These are phyloP conservation scores for Pristis pectinata DNA, from an alignment of 2,797 vertebrate species.

Conservation along the genomic window DNA sequence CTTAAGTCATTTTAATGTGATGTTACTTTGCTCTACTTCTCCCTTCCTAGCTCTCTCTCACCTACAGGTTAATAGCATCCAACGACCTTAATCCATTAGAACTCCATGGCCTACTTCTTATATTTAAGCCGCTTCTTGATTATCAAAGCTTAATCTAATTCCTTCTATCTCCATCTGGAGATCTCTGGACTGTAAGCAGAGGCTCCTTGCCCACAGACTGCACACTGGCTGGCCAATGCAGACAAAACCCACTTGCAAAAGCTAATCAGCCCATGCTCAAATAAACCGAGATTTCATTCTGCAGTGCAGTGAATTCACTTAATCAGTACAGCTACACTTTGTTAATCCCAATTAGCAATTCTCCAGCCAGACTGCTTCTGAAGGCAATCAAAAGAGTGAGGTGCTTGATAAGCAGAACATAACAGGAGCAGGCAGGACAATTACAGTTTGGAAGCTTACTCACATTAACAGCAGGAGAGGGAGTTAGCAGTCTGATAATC, in stretches of 20 bases:
- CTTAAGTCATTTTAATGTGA: not conserved
- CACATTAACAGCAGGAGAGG: not conserved
- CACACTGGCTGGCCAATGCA: not conserved
- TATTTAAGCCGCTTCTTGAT: conserved; percentile 37
- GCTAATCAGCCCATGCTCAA: not conserved
- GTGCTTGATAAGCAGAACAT: not conserved
- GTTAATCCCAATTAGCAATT: conserved; percentile 32
- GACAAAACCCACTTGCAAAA: conserved; percentile 28
- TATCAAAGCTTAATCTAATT: conserved; percentile 37
- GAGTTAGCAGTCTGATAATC: not conserved
- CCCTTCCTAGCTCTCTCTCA: conserved; percentile 10
- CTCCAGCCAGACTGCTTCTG: not conserved
- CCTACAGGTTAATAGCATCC: conserved; percentile 30
- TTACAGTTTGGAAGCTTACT: not conserved
- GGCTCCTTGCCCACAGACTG: not conserved
- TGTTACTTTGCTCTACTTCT: not conserved
- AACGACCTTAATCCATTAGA: conserved; percentile 32
- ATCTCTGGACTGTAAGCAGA: not conserved
- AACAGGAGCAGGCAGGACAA: not conserved
- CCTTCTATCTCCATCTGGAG: conserved; percentile 37
- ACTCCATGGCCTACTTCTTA: conserved; percentile 35
- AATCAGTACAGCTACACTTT: conserved; percentile 8
- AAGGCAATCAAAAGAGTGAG: conserved; percentile 18
- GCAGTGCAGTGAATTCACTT: not conserved
- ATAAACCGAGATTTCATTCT: conserved; percentile 8